Conservation (phyloP, 2,888 invertebrate species). For the Eumacrocentrus americanus region DNA sequence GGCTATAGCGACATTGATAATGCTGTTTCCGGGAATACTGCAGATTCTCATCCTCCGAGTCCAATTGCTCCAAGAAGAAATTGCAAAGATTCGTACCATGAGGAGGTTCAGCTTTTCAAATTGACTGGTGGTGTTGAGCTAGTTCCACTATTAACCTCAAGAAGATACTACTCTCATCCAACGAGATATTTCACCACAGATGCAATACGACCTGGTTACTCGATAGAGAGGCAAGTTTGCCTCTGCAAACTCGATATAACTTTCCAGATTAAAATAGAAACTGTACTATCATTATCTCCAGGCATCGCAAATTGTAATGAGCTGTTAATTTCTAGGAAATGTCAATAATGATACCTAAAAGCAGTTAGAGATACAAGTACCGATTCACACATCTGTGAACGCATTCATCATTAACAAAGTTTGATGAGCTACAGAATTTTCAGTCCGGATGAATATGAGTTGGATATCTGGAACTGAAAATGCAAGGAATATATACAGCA, state of each 20-base stretch:
- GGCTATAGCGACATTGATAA: background rate
- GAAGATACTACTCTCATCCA: constrained; percentile 60
- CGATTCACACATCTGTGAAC: too few species aligned
- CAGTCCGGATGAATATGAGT: too few species aligned
- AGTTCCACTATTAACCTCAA: constrained; percentile 75
- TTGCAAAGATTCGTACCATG: constrained; percentile 37
- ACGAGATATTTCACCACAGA: constrained; percentile 55
- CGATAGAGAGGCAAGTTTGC: constrained; percentile 60
- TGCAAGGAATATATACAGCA: background rate
- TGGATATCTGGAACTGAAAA: too few species aligned
- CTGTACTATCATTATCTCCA: background rate
- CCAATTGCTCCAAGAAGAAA: constrained; percentile 10
- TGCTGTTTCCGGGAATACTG: background rate
- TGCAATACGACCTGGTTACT: constrained; percentile 64
- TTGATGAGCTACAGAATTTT: too few species aligned
- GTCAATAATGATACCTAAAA: too few species aligned
- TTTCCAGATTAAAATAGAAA: background rate
- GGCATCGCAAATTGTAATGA: background rate
- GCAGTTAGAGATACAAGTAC: too few species aligned
- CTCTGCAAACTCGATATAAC: background rate
- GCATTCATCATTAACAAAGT: too few species aligned
- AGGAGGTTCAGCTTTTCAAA: constrained; percentile 50
- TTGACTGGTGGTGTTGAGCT: constrained; percentile 76
- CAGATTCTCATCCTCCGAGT: constrained; percentile 25
- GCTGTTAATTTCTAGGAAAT: too few species aligned